These are phyloP conservation scores for Silurus meridionalis DNA, from an alignment of 2,113 vertebrate genomes.

Conservation along the genomic window DNA sequence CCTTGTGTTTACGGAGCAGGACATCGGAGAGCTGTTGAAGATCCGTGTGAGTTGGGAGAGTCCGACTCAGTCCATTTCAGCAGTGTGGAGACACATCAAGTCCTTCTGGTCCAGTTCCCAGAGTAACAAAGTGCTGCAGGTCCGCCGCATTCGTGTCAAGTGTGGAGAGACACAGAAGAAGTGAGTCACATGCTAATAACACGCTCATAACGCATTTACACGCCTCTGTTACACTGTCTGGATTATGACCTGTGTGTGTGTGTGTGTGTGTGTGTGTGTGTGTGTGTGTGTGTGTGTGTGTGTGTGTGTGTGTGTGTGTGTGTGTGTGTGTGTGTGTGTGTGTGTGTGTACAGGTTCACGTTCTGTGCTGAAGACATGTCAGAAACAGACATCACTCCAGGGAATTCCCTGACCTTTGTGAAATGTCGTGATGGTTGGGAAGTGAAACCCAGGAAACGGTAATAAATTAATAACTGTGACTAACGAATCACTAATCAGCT, in stretches of 20 bases:
- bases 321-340: constrained; percentile 6
- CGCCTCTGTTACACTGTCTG: background rate
- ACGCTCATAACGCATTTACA: background rate
- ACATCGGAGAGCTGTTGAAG: constrained; percentile 89
- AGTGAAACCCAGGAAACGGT: constrained; percentile 77
- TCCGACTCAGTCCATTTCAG: constrained; percentile 72
- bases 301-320: background rate
- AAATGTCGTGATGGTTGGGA: constrained; percentile 89
- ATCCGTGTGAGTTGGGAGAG: constrained; percentile 89
- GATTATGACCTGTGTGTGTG: background rate
- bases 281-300: background rate
- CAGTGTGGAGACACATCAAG: constrained; percentile 76
- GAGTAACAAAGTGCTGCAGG: constrained; percentile 69
- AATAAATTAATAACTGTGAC: constrained; percentile 3
- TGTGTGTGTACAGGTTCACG: constrained; percentile 72
- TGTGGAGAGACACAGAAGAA: constrained; percentile 90
- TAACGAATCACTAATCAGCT: background rate
- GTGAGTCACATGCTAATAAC: constrained; percentile 68
- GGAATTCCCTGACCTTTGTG: constrained; percentile 80
- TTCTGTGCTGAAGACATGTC: constrained; percentile 83
- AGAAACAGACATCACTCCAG: constrained; percentile 78
- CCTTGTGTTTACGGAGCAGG: constrained; percentile 89
- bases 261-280: background rate
- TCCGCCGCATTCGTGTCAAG: constrained; percentile 89
- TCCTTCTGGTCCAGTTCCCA: constrained; percentile 60